Percentiles rank a stretch among this genome's conserved stretches.
Conservation (phyloP, 2,113 vertebrate genomes). For the Ceratotherium simum region DNA sequence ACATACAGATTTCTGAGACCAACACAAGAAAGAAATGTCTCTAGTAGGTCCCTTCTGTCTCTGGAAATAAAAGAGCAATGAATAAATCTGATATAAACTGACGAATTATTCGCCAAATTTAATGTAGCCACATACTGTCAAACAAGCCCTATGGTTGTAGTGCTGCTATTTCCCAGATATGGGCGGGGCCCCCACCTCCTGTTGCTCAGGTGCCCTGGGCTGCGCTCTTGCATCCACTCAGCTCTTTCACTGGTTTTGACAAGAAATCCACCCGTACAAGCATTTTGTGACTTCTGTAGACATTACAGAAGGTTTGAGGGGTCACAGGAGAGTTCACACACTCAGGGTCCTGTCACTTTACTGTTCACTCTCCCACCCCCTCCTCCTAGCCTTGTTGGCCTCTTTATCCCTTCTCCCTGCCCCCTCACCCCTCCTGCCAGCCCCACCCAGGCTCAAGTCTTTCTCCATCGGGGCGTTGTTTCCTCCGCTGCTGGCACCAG, state of each 20-base stretch:
- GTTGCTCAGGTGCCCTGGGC: no score
- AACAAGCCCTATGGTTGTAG: fast-evolving
- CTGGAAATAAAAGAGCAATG: background rate
- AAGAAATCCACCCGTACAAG: background rate
- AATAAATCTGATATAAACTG: background rate
- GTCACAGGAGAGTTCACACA: background rate
- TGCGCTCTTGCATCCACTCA: background rate
- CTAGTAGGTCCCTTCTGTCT: background rate
- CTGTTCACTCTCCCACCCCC: background rate
- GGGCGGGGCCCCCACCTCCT: background rate
- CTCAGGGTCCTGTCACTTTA: background rate
- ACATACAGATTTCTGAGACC: background rate
- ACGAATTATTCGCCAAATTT: background rate
- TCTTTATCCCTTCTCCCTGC: background rate
- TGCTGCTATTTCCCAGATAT: background rate
- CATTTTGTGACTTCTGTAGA: background rate
- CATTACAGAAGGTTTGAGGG: background rate
- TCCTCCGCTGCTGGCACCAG: background rate
- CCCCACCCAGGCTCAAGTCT: fast-evolving
- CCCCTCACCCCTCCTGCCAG: fast-evolving
- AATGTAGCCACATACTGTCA: background rate
- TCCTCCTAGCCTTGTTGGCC: background rate
- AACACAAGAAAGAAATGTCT: background rate
- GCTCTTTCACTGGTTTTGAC: background rate
- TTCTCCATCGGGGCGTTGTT: background rate